Conservation (phyloP, 1,140 invertebrate species). For the Mycetomoellerius zeteki region DNA sequence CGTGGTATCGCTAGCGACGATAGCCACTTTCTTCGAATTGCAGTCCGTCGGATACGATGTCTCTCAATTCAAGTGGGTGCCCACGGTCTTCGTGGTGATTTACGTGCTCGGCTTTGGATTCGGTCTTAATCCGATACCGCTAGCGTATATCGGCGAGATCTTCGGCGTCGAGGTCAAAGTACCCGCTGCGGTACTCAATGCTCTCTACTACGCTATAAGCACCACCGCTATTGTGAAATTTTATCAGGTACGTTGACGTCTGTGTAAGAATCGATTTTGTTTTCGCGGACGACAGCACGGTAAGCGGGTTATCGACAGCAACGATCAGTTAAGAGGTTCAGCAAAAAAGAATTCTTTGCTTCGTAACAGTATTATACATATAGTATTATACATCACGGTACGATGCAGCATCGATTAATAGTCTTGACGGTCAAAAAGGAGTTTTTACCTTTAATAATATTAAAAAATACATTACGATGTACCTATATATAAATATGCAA, state of each 20-base stretch:
- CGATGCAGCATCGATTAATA: conserved; percentile 18
- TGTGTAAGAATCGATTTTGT: conserved; percentile 53
- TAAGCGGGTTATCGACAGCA: conserved; percentile 50
- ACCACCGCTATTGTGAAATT: conserved; percentile 82
- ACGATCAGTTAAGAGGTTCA: conserved; percentile 56
- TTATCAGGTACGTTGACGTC: conserved; percentile 83
- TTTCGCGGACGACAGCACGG: conserved; percentile 36
- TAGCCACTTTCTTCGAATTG: conserved; percentile 90
- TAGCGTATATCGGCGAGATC: conserved; percentile 85
- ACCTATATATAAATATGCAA: conserved; percentile 24
- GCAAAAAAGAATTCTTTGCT: conserved; percentile 44
- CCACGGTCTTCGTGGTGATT: conserved; percentile 80
- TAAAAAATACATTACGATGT: not conserved
- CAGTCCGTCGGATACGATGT: conserved; percentile 85
- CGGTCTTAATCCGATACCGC: conserved; percentile 84
- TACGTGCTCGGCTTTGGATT: conserved; percentile 83
- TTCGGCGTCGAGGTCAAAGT: conserved; percentile 86
- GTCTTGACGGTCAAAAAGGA: conserved; percentile 13
- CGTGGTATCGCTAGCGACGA: conserved; percentile 88
- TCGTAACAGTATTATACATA: conserved; percentile 49
- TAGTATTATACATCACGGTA: conserved; percentile 41
- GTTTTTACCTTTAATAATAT: conserved; percentile 4
- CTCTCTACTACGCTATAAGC: conserved; percentile 83
- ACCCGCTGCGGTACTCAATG: conserved; percentile 82
- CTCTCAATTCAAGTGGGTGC: conserved; percentile 79